These are phyloP conservation scores for Drosophila ohnishii DNA, from an alignment of 1,140 invertebrate species.

Conservation along the genomic window DNA sequence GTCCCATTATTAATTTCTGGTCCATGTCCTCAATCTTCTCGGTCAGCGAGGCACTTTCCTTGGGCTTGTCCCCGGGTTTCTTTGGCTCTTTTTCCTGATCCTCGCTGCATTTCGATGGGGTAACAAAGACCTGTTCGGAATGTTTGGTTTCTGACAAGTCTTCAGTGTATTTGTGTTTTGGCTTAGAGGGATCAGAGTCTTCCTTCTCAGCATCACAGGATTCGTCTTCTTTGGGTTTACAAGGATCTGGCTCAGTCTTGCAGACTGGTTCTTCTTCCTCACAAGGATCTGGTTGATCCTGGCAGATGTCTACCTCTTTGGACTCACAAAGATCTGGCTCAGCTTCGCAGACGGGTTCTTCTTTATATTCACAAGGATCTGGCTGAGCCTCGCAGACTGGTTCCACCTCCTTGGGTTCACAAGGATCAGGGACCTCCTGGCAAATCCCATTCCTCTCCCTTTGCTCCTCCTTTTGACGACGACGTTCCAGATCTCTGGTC, in stretches of 20 bases:
- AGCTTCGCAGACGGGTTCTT: background rate
- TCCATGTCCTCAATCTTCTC: background rate
- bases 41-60: conserved; percentile 17
- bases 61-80: background rate
- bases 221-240: background rate
- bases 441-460: background rate
- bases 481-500: conserved; percentile 5
- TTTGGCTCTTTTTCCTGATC: background rate
- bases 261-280: background rate
- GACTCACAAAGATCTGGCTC: background rate
- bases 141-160: background rate
- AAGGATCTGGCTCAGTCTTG: background rate
- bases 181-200: background rate
- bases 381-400: background rate
- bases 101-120: conserved; percentile 11
- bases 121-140: conserved; percentile 6
- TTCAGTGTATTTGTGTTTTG: background rate
- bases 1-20: background rate
- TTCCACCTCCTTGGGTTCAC: background rate
- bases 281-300: background rate
- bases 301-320: background rate
- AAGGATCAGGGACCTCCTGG: background rate
- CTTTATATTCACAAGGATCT: background rate
- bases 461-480: conserved; percentile 1
- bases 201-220: background rate